Base-by-base conservation (phyloP, 1,140 invertebrate species). In the Drosophila lowei region DNA sequence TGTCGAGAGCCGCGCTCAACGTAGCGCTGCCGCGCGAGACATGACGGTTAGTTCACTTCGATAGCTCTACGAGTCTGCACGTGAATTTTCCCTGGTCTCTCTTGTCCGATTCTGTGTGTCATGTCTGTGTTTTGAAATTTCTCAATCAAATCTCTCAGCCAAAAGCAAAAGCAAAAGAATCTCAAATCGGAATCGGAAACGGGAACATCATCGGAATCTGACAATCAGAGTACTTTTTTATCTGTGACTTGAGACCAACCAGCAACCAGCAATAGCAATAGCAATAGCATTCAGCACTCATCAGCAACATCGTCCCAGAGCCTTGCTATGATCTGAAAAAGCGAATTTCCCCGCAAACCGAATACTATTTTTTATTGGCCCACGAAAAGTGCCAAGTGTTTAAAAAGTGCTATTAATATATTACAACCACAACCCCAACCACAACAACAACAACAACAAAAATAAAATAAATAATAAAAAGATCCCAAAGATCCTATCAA, bases 1-100 rank as follows among this genome's bases (percentile, higher is more conserved):
- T 4, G 66, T 67, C 63, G 77, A 81, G 77, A 77, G 78, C 34
- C 11, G 75, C 77, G 76, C 89, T 90, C 85, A 84, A 90, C 81
- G 89, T 90, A 81, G 81, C 76, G 68, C 73, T 84, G 80, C 76
- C 67, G 71, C 76, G 73, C 84, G 80, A 84, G 77, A 90, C 84
- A 90, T 91, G 89, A 90, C 81, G 34, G 89, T 91, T 91, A 91
- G 90, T 91, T 91, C 80, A 91, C 89, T 91, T 91, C 89, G 90
- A 91, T 91, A 91, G 86, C 90, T 91, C 86, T 78, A 86, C 79
- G 86, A 91, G 90, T 91, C 90, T 89, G 77, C 89, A 91, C 90
- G 90, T 90, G 86, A 89, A 91, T 81, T 86, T 83, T 74, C 47
- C 62, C 72, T 75, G 72, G 72, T 61, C 72, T 74, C 62, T 85